A percentile compares a stretch with the other conserved stretches of the same genome.
Evolutionary conservation across 2,113 vertebrate species (phyloP).

Genomic region (Rafetus swinhoei): DNA sequence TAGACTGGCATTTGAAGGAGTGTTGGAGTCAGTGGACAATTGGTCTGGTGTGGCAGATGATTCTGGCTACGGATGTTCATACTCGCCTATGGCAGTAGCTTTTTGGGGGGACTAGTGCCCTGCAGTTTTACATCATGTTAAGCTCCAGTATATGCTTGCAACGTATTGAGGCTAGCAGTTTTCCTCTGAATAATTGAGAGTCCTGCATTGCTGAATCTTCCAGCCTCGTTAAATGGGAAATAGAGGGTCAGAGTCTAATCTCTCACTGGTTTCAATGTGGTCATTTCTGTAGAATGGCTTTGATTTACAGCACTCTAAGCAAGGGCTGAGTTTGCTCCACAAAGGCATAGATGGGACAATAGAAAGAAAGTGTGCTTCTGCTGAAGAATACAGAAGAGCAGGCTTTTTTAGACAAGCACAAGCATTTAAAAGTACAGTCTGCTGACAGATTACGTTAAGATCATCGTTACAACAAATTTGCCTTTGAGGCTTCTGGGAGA

Average conservation of each 20-base stretch:
- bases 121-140: background rate
- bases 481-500: background rate
- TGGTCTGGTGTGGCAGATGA: background rate
- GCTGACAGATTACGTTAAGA: slow-evolving; percentile 11
- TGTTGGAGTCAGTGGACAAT: background rate
- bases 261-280: too few species aligned
- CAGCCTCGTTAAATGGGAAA: background rate
- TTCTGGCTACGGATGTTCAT: background rate
- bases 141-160: background rate
- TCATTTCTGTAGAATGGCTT: background rate
- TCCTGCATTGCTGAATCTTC: background rate
- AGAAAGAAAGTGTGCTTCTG: accelerated
- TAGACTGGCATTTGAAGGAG: background rate
- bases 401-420: background rate
- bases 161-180: background rate
- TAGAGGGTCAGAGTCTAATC: background rate
- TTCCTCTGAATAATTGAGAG: background rate
- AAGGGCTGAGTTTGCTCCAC: background rate
- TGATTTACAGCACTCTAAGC: background rate
- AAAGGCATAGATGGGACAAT: background rate
- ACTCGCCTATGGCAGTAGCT: background rate
- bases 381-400: background rate
- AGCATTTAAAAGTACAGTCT: background rate
- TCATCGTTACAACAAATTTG: background rate
- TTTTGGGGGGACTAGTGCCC: background rate